Evolutionary conservation across 2,888 invertebrate genomes (phyloP).

Genomic region (Cosmorhoe ocellata): DNA sequence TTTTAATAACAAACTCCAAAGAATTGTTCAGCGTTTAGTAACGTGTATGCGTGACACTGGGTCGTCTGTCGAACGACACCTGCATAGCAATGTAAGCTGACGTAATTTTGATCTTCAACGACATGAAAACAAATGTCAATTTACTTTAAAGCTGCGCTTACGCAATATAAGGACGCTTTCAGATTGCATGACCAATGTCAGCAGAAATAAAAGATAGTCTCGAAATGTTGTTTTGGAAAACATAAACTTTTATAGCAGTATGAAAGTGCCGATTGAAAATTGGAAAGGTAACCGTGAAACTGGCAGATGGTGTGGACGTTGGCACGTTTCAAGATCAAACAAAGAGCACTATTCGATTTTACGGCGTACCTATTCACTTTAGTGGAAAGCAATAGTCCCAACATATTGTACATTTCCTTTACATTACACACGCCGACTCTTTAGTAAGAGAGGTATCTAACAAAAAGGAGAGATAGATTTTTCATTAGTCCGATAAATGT

Average conservation of each 20-base stretch:
- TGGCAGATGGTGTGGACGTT: constrained; percentile 58
- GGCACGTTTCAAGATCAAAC: constrained; percentile 26
- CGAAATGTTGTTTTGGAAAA: constrained; percentile 65
- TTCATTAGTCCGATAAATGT: no score
- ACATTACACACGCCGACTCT: constrained; percentile 5
- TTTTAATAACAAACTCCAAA: constrained; percentile 79
- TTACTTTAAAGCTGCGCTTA: constrained; percentile 24
- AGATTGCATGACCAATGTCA: constrained; percentile 73
- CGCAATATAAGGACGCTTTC: constrained; percentile 33
- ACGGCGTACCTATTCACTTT: constrained; percentile 10
- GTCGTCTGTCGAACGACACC: constrained; percentile 53
- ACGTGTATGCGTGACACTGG: constrained; percentile 66
- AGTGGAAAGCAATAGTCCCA: constrained; percentile 9
- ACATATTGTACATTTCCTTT: constrained; percentile 8
- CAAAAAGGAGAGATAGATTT: not conserved
- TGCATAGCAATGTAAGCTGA: constrained; percentile 40
- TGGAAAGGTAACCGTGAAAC: constrained; percentile 76
- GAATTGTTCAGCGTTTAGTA: constrained; percentile 73
- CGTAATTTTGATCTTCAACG: constrained; percentile 29
- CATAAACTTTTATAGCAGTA: constrained; percentile 71
- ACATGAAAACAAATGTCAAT: constrained; percentile 27
- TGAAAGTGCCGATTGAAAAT: constrained; percentile 71
- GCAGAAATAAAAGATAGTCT: constrained; percentile 55
- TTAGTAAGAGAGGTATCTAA: not conserved
- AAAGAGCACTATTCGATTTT: constrained; percentile 21